Percentiles rank a stretch among this genome's conserved stretches.
Evolutionary conservation across 2,797 vertebrate species (phyloP).

Genomic region (Leptodactylus fallax): DNA sequence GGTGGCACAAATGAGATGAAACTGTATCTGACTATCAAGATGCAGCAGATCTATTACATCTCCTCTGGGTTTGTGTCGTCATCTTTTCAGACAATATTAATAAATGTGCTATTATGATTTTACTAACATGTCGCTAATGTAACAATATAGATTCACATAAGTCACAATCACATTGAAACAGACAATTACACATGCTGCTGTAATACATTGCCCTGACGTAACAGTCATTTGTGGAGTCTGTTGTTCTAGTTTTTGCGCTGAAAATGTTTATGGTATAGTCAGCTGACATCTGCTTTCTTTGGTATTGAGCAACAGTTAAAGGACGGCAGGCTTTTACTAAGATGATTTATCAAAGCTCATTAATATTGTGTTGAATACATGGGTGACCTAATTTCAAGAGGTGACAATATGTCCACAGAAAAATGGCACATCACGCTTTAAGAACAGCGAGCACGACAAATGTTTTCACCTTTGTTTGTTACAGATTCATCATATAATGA

Average conservation of each 20-base stretch:
- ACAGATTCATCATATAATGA: background rate
- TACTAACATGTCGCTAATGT: too few relatives aligned
- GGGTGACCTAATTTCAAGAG: slow-evolving; percentile 73
- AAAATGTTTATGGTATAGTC: background rate
- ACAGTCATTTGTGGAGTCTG: background rate
- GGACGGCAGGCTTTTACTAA: slow-evolving; percentile 75
- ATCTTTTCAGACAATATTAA: too few relatives aligned
- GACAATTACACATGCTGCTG: background rate
- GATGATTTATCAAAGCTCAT: slow-evolving; percentile 76
- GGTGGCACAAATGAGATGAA: too few relatives aligned
- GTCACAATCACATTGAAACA: too few relatives aligned
- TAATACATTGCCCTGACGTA: background rate
- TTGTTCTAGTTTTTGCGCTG: background rate
- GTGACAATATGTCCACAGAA: slow-evolving; percentile 58
- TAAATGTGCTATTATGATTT: too few relatives aligned
- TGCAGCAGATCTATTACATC: too few relatives aligned
- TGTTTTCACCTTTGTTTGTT: background rate
- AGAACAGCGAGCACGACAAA: background rate
- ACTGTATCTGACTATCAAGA: too few relatives aligned
- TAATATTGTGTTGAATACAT: slow-evolving; percentile 69
- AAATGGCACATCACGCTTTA: slow-evolving; percentile 57
- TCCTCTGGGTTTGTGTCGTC: too few relatives aligned
- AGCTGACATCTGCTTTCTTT: slow-evolving; percentile 66
- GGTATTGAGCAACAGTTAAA: slow-evolving; percentile 69
- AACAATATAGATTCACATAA: too few relatives aligned